phyloP scores from a whole-genome alignment of 2,888 invertebrate genomes.

The Metellina segmentata region DNA sequence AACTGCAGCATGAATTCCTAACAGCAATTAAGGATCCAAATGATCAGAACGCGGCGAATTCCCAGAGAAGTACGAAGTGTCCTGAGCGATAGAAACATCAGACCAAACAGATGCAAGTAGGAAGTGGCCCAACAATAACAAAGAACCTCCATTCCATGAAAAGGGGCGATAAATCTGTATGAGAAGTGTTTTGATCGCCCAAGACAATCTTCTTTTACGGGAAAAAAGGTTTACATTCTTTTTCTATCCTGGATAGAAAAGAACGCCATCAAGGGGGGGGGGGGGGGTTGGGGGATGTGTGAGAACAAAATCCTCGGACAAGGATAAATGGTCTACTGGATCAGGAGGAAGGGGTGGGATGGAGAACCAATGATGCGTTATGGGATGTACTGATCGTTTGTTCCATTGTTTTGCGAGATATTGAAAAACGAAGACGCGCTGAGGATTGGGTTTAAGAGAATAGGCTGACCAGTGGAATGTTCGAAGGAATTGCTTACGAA shows the following conservation, averaged over 20 bases:
- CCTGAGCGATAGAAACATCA: constrained; percentile 60
- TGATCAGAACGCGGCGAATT: no score
- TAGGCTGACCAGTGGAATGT: constrained; percentile 36
- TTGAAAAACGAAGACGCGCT: constrained; percentile 42
- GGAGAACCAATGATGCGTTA: constrained; percentile 46
- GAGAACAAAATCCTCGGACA: constrained; percentile 72
- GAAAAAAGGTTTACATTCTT: constrained; percentile 37
- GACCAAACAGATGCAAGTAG: constrained; percentile 65
- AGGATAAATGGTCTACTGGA: constrained; percentile 67
- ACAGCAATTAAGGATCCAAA: no score
- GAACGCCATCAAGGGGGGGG: constrained; percentile 49
- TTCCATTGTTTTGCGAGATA: constrained; percentile 60
- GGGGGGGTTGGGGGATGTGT: constrained; percentile 23
- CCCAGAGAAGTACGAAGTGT: not conserved
- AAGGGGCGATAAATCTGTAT: constrained; percentile 69
- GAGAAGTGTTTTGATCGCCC: constrained; percentile 76
- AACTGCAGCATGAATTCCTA: no score
- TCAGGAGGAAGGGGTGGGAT: constrained; percentile 18
- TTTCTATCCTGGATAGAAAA: constrained; percentile 39
- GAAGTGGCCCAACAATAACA: constrained; percentile 73
- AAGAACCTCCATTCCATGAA: constrained; percentile 69
- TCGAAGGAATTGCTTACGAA: not conserved
- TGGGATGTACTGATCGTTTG: constrained; percentile 64
- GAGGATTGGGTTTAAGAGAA: constrained; percentile 12
- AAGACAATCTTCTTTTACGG: constrained; percentile 65